These are phyloP conservation scores for Acipenser transmontanus DNA, from an alignment of 2,797 vertebrate genomes.

Conservation along the genomic window DNA sequence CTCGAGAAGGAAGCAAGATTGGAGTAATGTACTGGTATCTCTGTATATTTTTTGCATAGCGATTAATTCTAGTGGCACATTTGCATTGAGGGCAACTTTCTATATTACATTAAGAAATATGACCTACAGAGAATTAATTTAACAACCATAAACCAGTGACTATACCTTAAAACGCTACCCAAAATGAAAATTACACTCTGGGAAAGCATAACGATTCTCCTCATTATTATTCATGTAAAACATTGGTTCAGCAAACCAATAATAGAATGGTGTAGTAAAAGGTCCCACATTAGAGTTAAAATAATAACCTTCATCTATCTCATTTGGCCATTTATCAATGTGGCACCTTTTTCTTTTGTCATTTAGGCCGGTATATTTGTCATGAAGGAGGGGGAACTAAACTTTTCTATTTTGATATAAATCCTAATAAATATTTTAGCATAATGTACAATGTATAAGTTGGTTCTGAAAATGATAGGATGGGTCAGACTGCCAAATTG, in stretches of 20 bases:
- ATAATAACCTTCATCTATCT: conserved; percentile 28
- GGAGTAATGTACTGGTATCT: background rate
- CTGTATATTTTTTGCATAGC: background rate
- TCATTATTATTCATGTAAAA: conserved; percentile 33
- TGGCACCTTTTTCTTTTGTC: conserved; percentile 23
- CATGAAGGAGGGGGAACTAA: conserved; percentile 14
- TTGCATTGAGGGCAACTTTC: background rate
- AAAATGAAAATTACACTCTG: conserved; percentile 1
- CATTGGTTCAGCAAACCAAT: conserved; percentile 29
- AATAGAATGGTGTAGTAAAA: conserved; percentile 13
- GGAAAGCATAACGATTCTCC: background rate
- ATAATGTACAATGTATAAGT: too few relatives aligned
- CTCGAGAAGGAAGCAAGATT: background rate
- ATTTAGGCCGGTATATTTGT: conserved; percentile 20
- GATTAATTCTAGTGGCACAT: background rate
- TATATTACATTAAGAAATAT: background rate
- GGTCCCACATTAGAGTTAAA: conserved; percentile 18
- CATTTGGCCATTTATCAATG: conserved; percentile 33
- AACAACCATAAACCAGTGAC: background rate
- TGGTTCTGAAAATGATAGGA: too few relatives aligned
- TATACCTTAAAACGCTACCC: background rate
- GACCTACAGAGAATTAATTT: background rate
- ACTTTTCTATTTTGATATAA: conserved; percentile 3
- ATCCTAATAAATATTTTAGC: too few relatives aligned
- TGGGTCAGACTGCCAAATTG: too few relatives aligned